phyloP scores from a whole-genome alignment of 2,797 vertebrate species.

The Hydrophis major region DNA sequence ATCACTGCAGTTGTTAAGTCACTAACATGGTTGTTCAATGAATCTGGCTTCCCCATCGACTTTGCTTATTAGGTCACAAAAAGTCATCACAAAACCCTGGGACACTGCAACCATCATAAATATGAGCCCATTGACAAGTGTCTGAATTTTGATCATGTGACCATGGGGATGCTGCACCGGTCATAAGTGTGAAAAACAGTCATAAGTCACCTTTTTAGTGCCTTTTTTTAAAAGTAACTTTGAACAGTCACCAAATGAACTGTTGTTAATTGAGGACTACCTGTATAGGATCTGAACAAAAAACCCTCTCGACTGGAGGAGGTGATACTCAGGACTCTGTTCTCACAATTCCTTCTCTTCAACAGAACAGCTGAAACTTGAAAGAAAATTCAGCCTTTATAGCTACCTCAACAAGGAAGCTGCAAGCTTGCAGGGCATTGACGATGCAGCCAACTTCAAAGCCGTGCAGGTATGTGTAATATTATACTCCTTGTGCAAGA shows the following conservation, averaged over 20 bases:
- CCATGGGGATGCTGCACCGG: neutral
- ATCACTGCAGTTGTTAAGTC: neutral
- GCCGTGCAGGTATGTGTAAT: constrained; percentile 62
- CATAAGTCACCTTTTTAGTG: neutral
- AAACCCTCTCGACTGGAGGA: neutral
- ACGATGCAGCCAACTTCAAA: constrained; percentile 68
- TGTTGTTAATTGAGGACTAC: neutral
- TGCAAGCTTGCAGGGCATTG: constrained; percentile 50
- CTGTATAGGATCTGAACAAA: neutral
- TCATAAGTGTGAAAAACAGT: neutral
- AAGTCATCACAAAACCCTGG: neutral
- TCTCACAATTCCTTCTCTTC: neutral
- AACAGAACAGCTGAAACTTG: constrained; percentile 70
- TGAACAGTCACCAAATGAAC: neutral
- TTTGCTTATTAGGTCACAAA: neutral
- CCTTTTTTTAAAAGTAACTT: neutral
- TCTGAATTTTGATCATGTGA: neutral
- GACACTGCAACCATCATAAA: neutral
- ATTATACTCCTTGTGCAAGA: neutral
- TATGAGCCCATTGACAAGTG: neutral
- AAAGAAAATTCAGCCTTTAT: constrained; percentile 55
- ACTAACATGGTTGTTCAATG: neutral
- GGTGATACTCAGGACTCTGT: neutral
- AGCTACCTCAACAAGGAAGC: constrained; percentile 63
- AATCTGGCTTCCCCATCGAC: neutral